phyloP scores from a whole-genome alignment of 2,113 vertebrate genomes.

The Xerus inauris region DNA sequence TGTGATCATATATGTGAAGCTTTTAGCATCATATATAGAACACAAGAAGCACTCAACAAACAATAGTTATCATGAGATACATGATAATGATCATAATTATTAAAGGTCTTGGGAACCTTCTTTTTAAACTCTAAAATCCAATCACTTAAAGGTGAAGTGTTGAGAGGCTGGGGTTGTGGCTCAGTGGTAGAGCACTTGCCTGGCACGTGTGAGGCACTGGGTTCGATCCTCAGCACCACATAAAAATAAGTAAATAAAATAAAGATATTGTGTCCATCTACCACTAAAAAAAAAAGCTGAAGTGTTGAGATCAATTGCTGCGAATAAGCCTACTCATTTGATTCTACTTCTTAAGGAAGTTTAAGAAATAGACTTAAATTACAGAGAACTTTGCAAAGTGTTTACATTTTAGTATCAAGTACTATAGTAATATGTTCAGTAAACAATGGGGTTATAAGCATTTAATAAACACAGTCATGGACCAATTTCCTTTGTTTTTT shows the following conservation, averaged over 20 bases:
- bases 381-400: background rate
- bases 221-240: too few species aligned
- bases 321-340: background rate
- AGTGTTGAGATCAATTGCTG: background rate
- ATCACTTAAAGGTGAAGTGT: background rate
- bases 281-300: too few species aligned
- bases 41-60: conserved; percentile 32
- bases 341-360: background rate
- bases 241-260: too few species aligned
- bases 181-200: too few species aligned
- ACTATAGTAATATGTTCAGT: background rate
- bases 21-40: conserved; percentile 25
- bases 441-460: background rate
- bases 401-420: conserved; percentile 1
- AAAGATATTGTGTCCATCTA: too few species aligned
- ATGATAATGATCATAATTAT: conserved; percentile 39
- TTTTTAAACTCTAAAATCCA: background rate
- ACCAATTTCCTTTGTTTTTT: background rate
- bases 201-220: too few species aligned
- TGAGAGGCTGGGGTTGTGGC: too few species aligned
- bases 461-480: background rate
- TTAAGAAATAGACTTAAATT: conserved; percentile 25
- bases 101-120: background rate
- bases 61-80: conserved; percentile 40
- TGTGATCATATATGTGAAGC: conserved; percentile 8